Evolutionary conservation across 2,113 vertebrate species (phyloP), one percentile per base, ranked within the genome.

Genomic region (Athene cunicularia): DNA sequence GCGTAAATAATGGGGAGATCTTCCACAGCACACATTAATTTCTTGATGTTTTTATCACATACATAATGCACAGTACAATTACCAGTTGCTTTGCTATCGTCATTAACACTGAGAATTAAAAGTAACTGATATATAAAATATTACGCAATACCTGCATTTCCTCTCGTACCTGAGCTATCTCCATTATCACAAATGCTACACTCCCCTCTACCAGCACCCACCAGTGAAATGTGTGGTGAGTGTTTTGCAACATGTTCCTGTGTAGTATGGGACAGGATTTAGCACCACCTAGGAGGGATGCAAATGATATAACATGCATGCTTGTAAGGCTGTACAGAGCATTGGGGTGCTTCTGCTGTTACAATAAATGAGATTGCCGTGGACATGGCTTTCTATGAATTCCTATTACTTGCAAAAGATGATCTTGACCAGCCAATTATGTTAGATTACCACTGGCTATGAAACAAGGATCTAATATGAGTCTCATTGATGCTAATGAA

Each of bases 401-500:
- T 82, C 84, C 52, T 87, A 2, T 50, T 66, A 79, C 77, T 94
- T 93, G 92, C 77, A 87, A 75, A 91, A 87, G 72, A 73, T 5
- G 33, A 79, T 56, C 70, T 30, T 62, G 86, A 92, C 67, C 73
- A 85, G 71, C 64, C 83, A 95, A 23, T 95, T 92, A 80, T 16
- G 59, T 73, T 70, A 6, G 32, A 35, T 63, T 84, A 86, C 49
- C 2, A 1, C 75, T 77, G 47, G 74, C 80, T 94, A 50, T 4
- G 64, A 91, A 92, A 75, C 67, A 75, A 72, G 80, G 73, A 68
- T 89, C 77, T 94, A 56, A 91, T 87, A 73, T 76, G 70, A 91
- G 91, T 60, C 89, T 94, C 70, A 22, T 3, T 82, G 95, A 90
- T 28, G 64, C 73, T 95, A 95, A 95, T 70, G 88, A 90, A 82